These are phyloP conservation scores for Thamnophis elegans DNA, from an alignment of 2,797 vertebrate genomes.

Conservation along the genomic window DNA sequence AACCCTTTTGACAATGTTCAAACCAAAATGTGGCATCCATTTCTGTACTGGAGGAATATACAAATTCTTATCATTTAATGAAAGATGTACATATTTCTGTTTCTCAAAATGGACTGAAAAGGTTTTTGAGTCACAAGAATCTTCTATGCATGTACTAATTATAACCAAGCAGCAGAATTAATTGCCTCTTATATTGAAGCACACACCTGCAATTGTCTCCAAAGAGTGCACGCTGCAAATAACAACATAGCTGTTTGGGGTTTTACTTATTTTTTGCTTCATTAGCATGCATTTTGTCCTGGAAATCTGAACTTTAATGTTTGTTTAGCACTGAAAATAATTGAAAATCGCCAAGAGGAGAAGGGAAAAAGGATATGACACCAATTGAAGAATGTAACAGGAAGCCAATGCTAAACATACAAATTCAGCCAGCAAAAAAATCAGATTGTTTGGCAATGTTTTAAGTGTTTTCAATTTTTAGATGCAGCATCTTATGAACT, in stretches of 20 bases:
- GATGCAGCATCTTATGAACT: not conserved
- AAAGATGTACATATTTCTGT: not conserved
- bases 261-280: not conserved
- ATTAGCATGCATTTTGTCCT: not conserved
- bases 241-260: not conserved
- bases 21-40: not conserved
- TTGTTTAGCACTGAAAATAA: not conserved
- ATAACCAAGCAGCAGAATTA: not conserved
- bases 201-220: not conserved
- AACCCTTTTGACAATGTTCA: not conserved
- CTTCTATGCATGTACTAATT: too few relatives aligned
- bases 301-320: not conserved
- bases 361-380: not conserved
- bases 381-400: not conserved
- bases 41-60: not conserved
- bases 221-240: not conserved
- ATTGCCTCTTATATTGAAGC: not conserved
- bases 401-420: not conserved
- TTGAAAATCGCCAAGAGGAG: not conserved
- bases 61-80: not conserved
- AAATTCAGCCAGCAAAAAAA: not conserved
- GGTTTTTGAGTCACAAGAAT: not conserved
- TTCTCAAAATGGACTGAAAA: not conserved
- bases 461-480: not conserved
- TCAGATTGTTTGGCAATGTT: too few relatives aligned